Evolutionary conservation across 2,888 invertebrate species (phyloP).

Genomic region (Lasiommata megera): DNA sequence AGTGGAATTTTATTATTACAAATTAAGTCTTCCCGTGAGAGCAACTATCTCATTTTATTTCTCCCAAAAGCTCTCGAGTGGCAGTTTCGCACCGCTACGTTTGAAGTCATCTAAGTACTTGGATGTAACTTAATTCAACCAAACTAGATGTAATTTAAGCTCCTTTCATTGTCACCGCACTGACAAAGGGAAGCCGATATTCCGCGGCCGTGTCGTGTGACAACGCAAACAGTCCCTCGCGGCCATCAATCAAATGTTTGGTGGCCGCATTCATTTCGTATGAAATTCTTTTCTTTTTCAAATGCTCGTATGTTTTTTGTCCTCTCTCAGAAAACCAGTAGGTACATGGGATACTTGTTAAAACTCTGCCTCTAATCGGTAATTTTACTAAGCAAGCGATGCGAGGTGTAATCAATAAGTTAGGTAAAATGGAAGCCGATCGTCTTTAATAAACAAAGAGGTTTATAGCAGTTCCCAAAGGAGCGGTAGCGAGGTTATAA

Average conservation of each 20-base stretch:
- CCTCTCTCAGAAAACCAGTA: background rate
- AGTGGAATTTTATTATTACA: too few relatives aligned
- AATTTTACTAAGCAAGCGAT: too few relatives aligned
- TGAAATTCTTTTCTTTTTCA: slow-evolving; percentile 5
- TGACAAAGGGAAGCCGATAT: slow-evolving; percentile 11
- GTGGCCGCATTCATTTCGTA: slow-evolving; percentile 16
- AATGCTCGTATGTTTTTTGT: background rate
- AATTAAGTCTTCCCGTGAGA: too few relatives aligned
- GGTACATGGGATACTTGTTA: background rate
- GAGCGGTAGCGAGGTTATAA: background rate
- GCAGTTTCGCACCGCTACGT: background rate
- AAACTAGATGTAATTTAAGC: background rate
- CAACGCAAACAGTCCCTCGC: slow-evolving; percentile 3
- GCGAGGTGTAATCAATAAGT: too few relatives aligned
- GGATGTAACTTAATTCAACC: slow-evolving; percentile 7
- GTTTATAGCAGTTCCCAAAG: background rate
- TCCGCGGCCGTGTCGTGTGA: slow-evolving; percentile 11
- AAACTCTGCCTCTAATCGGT: background rate
- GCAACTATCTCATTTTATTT: too few relatives aligned
- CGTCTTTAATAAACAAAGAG: background rate
- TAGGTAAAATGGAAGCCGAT: too few relatives aligned
- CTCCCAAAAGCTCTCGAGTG: too few relatives aligned
- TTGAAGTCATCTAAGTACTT: background rate
- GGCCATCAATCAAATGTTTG: slow-evolving; percentile 24
- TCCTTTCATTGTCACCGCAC: background rate